Conservation (phyloP, 2,888 invertebrate species). For the Sceliomorpha sp. region DNA sequence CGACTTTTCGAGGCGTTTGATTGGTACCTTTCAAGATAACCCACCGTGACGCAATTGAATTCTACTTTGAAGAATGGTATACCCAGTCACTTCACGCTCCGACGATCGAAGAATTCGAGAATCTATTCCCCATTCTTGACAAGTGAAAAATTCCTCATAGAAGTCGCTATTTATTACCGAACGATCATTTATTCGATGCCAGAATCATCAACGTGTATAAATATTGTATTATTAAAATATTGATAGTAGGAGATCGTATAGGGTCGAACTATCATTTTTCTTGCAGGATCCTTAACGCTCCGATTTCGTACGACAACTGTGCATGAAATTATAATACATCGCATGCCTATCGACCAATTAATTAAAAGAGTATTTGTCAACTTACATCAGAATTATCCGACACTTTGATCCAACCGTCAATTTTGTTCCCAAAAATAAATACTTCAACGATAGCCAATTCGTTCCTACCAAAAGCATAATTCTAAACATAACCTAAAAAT, state of each 20-base stretch:
- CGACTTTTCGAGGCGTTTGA: conserved; percentile 68
- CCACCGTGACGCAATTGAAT: conserved; percentile 72
- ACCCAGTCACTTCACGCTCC: conserved; percentile 40
- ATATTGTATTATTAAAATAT: conserved; percentile 31
- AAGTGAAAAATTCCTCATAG: conserved; percentile 19
- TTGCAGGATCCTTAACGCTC: no score
- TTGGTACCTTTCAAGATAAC: conserved; percentile 63
- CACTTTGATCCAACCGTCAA: no score
- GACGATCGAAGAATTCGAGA: conserved; percentile 40
- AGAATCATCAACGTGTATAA: conserved; percentile 38
- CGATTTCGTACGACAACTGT: no score
- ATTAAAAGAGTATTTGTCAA: no score
- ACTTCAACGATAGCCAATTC: no score
- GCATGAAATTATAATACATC: no score
- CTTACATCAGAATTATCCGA: no score
- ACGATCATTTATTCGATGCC: conserved; percentile 35
- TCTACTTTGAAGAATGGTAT: conserved; percentile 58
- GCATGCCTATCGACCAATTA: no score
- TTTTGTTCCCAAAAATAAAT: no score
- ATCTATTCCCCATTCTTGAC: conserved; percentile 16
- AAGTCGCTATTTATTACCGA: conserved; percentile 21
- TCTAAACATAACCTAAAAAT: conserved; percentile 3
- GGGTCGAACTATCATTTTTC: no score
- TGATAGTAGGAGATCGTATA: conserved; percentile 33
- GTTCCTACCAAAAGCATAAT: no score